Evolutionary conservation across 1,140 invertebrate species (phyloP), one percentile per base, ranked within the genome.

Genomic region (Papilio helenus): DNA sequence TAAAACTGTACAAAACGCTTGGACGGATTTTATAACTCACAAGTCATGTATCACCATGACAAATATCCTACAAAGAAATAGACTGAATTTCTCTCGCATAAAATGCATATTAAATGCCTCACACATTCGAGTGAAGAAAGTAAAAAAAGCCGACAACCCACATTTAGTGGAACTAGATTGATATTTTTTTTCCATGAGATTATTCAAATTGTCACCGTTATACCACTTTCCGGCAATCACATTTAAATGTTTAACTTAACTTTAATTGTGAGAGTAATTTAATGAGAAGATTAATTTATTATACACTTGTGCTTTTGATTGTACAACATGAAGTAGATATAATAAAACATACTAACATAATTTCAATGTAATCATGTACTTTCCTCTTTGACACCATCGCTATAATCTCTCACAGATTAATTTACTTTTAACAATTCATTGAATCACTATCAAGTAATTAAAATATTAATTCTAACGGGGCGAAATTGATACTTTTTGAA

Each of bases 121-220:
- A 61, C 73, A 76, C 76, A 74, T 44, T 77, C 26, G 14, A 76
- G 55, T 34, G 14, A 29, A 39, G 76, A 77, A 77, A 77, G 74
- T 76, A 76, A 76, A 51, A 73, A 76, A 76, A 58, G 51, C 74
- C 46, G 49, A 34, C 51, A 77, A 61, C 76, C 79, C 81, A 79
- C 74, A 80, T 46, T 80, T 74, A 58, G 72, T 83, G 55, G 81
- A 85, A 83, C 79, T 84, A 81, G 74, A 82, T 68, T 82, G 79
- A 84, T 82, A 55, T 78, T 55, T 80, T 72, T n/a, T 85, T 80
- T 85, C 78, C 71, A 82, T 81, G 80, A 83, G 55, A 83, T 83
- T 85, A 86, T 86, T 83, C 74, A 86, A 86, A 84, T 84, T 79
- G 61, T 68, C 12, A 46, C 55, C 81, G 82, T 79, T 81, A 85